Base-by-base conservation (phyloP, 2,888 invertebrate species). In the Torymus auratus region DNA sequence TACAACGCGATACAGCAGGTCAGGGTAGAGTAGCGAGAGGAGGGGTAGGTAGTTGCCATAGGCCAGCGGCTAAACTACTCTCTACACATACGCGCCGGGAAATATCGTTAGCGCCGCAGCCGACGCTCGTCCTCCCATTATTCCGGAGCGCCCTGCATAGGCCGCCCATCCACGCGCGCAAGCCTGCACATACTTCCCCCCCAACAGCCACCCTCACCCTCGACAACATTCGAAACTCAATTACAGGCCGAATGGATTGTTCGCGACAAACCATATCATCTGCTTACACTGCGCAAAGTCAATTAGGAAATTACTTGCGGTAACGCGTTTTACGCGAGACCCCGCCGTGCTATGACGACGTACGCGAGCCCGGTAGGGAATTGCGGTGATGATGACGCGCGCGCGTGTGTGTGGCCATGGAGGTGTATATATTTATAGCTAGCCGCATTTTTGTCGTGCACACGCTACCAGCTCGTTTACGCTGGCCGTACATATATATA, bases 261-360 rank as follows among this genome's bases (percentile, higher is more conserved):
- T 80, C 78, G 71, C 64, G 82, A 78, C 82, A 78, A 80, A 82
- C 74, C 80, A 23, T 82, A 82, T 82, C 80, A 82, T 82, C 82
- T 80, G 80, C 82, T 80, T 82, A 75, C 74, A 70, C 41, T 62
- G 78, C 78, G 68, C 77, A 28, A 69, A 77, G 76, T 81, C 80
- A 81, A 77, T 79, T 79, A 79, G 68, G 68, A 74, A 79, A 79
- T 69, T 69, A 60, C 79, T 73, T 73, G 68, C 68, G 72, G 69
- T 74, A 64, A 64, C 20, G 58, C 50, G 64, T 69, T 64, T 69
- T 70, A 50, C 69, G n/a, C 41, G 50, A 23, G 7, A 15, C 50
- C 7, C 28, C 2, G 2, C 28, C 2, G 2, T 28, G 4, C 4
- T 28, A 28, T 28, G 28, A 2, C 28, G 28, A 28, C 28, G 28